Evolutionary conservation across 2,797 vertebrate genomes (phyloP).

Genomic region (Erpetoichthys calabaricus): DNA sequence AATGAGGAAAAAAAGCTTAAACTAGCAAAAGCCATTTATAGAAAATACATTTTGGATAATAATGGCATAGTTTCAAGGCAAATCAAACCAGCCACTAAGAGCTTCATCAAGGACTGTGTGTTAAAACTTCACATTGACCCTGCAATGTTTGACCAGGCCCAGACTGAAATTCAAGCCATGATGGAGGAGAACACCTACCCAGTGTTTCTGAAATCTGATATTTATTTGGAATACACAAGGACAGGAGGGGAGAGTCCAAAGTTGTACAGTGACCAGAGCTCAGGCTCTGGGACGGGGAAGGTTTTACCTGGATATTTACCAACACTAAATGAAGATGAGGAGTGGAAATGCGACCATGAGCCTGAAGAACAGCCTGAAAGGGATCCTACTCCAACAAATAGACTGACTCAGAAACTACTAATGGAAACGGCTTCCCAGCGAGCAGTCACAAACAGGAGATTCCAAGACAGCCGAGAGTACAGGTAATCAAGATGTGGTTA

Average conservation of each 20-base stretch:
- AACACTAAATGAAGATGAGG: slow-evolving; percentile 78
- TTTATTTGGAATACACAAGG: slow-evolving; percentile 88
- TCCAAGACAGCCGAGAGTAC: slow-evolving; percentile 75
- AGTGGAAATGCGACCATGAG: slow-evolving; percentile 75
- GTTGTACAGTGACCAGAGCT: slow-evolving; percentile 67
- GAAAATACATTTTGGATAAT: slow-evolving; percentile 86
- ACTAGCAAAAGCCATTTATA: slow-evolving; percentile 89
- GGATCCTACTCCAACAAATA: slow-evolving; percentile 49
- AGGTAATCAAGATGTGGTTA: slow-evolving; percentile 50
- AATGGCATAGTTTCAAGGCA: slow-evolving; percentile 82
- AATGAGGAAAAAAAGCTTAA: slow-evolving; percentile 88
- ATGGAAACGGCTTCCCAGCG: slow-evolving; percentile 68
- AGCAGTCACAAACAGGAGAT: slow-evolving; percentile 48
- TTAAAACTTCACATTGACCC: slow-evolving; percentile 80
- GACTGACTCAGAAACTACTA: slow-evolving; percentile 73
- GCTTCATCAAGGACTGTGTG: slow-evolving; percentile 92
- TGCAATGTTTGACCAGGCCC: slow-evolving; percentile 96
- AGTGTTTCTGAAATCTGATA: slow-evolving; percentile 88
- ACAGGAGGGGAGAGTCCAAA: slow-evolving; percentile 90
- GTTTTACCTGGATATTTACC: slow-evolving; percentile 67
- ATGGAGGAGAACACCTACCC: slow-evolving; percentile 96
- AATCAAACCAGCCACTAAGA: slow-evolving; percentile 88
- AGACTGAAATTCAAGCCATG: slow-evolving; percentile 85
- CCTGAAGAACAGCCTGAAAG: slow-evolving; percentile 43
- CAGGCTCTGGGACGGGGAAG: slow-evolving; percentile 66